phyloP scores from a whole-genome alignment of 2,113 vertebrate genomes.

The Chlorodrepanis virens region DNA sequence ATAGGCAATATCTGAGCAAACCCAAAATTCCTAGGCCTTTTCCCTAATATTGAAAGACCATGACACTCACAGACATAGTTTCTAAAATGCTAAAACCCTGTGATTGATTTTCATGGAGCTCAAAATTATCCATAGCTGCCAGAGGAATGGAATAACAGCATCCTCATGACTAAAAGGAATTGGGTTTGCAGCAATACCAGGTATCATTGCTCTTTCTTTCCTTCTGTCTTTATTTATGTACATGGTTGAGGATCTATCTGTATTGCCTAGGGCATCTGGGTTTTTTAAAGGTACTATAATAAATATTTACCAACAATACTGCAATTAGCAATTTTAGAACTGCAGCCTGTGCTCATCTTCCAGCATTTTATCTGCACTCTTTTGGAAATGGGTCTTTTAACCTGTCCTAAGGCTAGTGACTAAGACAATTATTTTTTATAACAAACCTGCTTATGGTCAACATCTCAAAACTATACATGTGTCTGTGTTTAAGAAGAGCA shows the following conservation, averaged over 20 bases:
- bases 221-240: not conserved
- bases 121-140: not conserved
- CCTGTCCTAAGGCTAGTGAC: not conserved
- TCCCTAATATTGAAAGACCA: not conserved
- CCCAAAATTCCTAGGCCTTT: not conserved
- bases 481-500: not conserved
- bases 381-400: not conserved
- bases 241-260: not conserved
- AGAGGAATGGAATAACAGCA: not conserved
- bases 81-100: not conserved
- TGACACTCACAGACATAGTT: not conserved
- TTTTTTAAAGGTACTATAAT: not conserved
- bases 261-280: not conserved
- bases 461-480: not conserved
- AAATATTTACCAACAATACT: not conserved
- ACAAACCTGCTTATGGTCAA: not conserved
- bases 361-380: not conserved
- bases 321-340: not conserved
- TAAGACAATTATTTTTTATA: not conserved
- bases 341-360: not conserved
- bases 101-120: not conserved
- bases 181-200: not conserved
- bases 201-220: not conserved
- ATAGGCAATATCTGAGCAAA: not conserved
- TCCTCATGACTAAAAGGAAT: not conserved